Evolutionary conservation across 2,797 vertebrate species (phyloP), one percentile per base, ranked within the genome.

Genomic region (Pachyuromys duprasi): DNA sequence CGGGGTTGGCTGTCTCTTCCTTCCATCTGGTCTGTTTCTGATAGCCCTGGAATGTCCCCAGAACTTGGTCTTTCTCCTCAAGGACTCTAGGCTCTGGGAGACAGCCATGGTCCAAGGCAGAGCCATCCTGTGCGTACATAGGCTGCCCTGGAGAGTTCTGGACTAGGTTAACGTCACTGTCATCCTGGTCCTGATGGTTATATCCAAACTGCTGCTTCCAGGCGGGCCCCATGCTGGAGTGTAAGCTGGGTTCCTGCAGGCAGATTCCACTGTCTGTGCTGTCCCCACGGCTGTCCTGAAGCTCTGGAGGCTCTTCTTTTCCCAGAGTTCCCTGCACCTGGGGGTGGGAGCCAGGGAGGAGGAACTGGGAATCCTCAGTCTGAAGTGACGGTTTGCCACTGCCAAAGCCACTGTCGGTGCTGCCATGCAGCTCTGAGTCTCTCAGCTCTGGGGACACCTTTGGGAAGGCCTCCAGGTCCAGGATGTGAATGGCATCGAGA

Each of bases 241-340:
- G 89, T 67, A 67, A 89, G 93, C 84, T 62, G 53, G 93, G 82
- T 9, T 96, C 45, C 69, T 79, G 98, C 91, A 98, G 74, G 98
- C 97, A 98, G 86, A 98, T 98, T 24, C 98, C 98, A 0, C 98
- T 99, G 97, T 98, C 98, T 0, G 97, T 97, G 97, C 98, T 98
- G 92, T 45, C 75, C 11, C 92, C 12, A 2, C 98, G 13, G 8
- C 97, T 97, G 92, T 42, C 90, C 90, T 95, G 97, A 1, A 89
- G 0, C 33, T 55, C 91, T 0, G 0, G 7, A 0, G 0, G 0
- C 4, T 18, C 2, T 3, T 15, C 55, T 0, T 3, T 84, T 4
- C 31, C 94, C 74, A 65, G 12, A 3, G 13, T 53, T 20, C 22
- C 45, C 18, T 1, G 0, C 0, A 20, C 62, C n/a, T 91, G 65